Conservation (phyloP, 2,113 vertebrate genomes). For the Toxotes chatareus region DNA sequence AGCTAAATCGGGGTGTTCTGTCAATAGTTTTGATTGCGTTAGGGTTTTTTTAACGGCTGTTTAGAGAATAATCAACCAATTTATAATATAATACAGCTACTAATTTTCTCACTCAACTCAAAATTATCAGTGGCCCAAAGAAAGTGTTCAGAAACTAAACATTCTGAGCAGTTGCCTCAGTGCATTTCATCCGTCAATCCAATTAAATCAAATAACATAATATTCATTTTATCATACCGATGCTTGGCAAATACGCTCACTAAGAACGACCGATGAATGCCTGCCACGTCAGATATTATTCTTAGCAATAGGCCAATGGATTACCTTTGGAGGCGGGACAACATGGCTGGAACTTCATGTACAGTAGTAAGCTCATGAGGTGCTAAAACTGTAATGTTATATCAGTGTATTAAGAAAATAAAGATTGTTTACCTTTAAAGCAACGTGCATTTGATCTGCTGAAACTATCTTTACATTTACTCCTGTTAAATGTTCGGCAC, state of each 20-base stretch:
- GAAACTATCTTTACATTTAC: background rate
- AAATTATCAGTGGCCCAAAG: fast-evolving
- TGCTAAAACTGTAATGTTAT: background rate
- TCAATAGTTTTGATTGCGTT: background rate
- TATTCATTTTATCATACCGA: background rate
- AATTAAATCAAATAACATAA: background rate
- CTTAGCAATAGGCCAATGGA: conserved; percentile 58
- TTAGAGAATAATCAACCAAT: background rate
- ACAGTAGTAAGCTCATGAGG: conserved; percentile 4
- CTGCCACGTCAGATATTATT: background rate
- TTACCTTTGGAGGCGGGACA: conserved; percentile 41
- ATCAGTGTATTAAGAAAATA: background rate
- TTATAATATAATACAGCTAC: background rate
- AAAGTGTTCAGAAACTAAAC: background rate
- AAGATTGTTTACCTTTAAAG: background rate
- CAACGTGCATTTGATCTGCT: background rate
- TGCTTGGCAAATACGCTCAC: background rate
- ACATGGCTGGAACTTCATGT: conserved; percentile 36
- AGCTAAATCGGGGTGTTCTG: background rate
- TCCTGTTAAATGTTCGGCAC: background rate
- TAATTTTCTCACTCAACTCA: background rate
- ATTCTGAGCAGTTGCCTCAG: background rate
- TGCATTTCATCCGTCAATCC: background rate
- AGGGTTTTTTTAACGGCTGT: background rate
- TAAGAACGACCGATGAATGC: conserved; percentile 59